Conservation (phyloP, 2,113 vertebrate species). For the Synodontis membranacea region DNA sequence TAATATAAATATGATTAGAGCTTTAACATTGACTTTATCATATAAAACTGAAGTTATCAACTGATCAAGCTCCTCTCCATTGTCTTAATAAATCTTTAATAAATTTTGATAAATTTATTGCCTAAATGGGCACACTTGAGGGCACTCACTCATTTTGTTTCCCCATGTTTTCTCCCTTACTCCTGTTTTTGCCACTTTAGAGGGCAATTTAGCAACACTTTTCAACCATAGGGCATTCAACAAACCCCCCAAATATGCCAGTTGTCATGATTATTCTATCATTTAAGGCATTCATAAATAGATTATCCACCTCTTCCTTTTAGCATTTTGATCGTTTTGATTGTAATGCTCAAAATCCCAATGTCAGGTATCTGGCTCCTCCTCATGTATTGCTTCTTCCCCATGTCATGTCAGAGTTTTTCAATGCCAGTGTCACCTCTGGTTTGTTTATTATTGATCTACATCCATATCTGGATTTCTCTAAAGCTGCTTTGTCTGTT, state of each 20-base stretch:
- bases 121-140: too few species aligned
- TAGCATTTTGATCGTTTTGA: background rate
- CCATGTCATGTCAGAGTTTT: background rate
- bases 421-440: background rate
- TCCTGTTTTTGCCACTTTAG: too few species aligned
- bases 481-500: background rate
- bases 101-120: too few species aligned
- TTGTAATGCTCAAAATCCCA: background rate
- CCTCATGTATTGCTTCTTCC: background rate
- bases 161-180: too few species aligned
- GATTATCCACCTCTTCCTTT: background rate
- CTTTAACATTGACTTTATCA: too few species aligned
- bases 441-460: background rate
- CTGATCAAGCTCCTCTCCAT: too few species aligned
- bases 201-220: too few species aligned
- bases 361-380: background rate
- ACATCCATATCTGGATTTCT: background rate
- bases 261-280: background rate
- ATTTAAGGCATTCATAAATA: background rate
- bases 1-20: background rate
- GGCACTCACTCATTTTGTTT: too few species aligned
- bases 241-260: too few species aligned
- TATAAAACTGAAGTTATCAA: too few species aligned
- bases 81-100: too few species aligned
- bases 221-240: too few species aligned